phyloP scores from a whole-genome alignment of 2,797 vertebrate species.

The Sebastiscus albofasciatus region DNA sequence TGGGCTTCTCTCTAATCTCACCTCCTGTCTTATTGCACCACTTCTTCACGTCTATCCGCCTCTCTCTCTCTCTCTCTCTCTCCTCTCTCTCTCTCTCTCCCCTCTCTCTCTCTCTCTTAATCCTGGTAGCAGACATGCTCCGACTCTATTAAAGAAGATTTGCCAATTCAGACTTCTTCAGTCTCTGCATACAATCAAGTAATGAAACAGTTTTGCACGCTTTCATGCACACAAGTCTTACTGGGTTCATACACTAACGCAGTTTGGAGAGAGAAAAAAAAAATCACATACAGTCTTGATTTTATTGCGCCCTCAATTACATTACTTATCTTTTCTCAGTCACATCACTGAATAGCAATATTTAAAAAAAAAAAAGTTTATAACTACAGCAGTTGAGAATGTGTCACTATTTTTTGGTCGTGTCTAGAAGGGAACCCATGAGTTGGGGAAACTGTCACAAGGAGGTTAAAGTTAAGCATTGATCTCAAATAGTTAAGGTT shows the following conservation, averaged over 20 bases:
- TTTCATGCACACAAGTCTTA: conserved; percentile 77
- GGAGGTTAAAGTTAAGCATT: too few relatives aligned
- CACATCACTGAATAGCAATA: not conserved
- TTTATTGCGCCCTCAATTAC: conserved; percentile 28
- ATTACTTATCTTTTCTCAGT: not conserved
- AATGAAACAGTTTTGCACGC: conserved; percentile 86
- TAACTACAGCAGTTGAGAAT: not conserved
- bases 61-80: not conserved
- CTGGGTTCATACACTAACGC: conserved; percentile 19
- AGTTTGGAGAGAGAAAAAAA: not conserved
- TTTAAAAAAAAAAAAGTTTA: not conserved
- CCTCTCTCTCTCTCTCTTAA: conserved; percentile 66
- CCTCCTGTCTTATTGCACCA: conserved; percentile 14
- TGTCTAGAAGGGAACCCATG: too few relatives aligned
- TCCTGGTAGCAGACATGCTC: conserved; percentile 84
- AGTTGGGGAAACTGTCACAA: too few relatives aligned
- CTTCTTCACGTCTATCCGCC: not conserved
- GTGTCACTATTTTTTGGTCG: not conserved
- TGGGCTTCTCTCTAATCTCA: conserved; percentile 33
- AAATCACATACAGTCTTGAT: conserved; percentile 34
- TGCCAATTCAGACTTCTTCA: conserved; percentile 86
- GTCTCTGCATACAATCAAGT: conserved; percentile 85
- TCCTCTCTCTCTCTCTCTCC: not conserved
- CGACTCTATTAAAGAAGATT: conserved; percentile 85
- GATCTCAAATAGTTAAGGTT: too few relatives aligned